These are phyloP conservation scores for Argyresthia goedartella DNA, from an alignment of 2,888 invertebrate genomes.

Conservation along the genomic window DNA sequence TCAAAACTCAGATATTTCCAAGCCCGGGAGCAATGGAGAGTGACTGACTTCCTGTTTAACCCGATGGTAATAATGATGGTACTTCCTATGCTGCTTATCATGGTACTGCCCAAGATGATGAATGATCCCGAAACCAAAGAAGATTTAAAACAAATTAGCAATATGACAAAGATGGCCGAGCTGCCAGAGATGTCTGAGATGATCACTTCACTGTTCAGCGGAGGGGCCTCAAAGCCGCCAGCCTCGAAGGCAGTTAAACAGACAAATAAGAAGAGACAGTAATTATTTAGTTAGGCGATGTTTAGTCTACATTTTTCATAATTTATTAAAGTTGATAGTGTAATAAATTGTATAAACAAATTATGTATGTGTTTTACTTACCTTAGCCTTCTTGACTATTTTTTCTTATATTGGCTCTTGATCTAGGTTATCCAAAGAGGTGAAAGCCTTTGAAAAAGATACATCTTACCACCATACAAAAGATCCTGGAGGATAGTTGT, in stretches of 20 bases:
- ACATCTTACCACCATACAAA: no score
- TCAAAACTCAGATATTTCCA: conserved; percentile 91
- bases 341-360: neutral
- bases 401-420: neutral
- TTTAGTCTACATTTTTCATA: neutral
- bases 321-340: neutral
- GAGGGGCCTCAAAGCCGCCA: conserved; percentile 69
- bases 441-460: no score
- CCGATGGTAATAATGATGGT: conserved; percentile 99
- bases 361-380: neutral
- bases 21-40: conserved; percentile 94
- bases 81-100: conserved; percentile 88
- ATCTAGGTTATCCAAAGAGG: no score
- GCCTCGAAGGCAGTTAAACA: conserved; percentile 49
- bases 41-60: conserved; percentile 96
- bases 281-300: conserved; percentile 6
- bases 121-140: conserved; percentile 98
- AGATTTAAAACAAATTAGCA: conserved; percentile 92
- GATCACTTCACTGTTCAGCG: conserved; percentile 88
- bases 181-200: conserved; percentile 97
- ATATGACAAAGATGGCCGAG: conserved; percentile 84
- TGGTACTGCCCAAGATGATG: conserved; percentile 96
- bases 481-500: no score
- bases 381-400: neutral
- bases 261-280: conserved; percentile 50